Percentiles rank a stretch among this genome's conserved stretches.
These are phyloP conservation scores for Jaculus jaculus DNA, from an alignment of 2,113 vertebrate genomes.

Conservation along the genomic window DNA sequence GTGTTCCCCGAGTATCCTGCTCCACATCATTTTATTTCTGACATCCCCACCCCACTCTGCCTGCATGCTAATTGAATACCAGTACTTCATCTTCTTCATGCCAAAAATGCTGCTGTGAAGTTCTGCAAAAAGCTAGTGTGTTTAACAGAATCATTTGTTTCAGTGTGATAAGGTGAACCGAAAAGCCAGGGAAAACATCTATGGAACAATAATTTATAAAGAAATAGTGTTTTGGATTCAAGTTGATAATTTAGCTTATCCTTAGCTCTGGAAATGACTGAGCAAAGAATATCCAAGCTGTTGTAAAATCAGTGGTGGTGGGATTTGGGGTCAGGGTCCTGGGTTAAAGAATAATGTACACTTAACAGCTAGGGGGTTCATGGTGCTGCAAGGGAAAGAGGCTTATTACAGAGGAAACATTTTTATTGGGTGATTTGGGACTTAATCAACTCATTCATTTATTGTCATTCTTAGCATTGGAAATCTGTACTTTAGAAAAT, in stretches of 20 bases:
- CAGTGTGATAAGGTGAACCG: not conserved
- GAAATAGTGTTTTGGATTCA: not conserved
- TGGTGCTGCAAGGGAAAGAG: not conserved
- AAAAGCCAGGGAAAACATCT: not conserved
- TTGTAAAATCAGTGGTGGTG: conserved; percentile 5
- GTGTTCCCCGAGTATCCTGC: not conserved
- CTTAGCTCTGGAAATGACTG: not conserved
- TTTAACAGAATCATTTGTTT: conserved; percentile 30
- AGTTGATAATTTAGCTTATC: not conserved
- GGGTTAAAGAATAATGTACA: not conserved
- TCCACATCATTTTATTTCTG: conserved; percentile 12
- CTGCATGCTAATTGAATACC: not conserved
- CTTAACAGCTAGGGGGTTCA: not conserved
- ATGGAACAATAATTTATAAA: not conserved
- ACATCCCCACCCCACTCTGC: not conserved
- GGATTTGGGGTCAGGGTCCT: not conserved
- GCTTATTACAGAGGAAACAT: not conserved
- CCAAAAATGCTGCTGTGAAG: not conserved
- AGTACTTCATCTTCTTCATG: not conserved
- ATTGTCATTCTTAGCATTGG: conserved; percentile 11
- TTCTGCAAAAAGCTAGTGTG: conserved; percentile 33
- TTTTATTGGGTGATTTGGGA: conserved; percentile 16
- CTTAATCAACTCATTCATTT: conserved; percentile 27
- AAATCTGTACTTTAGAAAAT: conserved; percentile 36
- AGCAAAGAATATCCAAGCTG: not conserved